These are phyloP conservation scores for Sitophilus oryzae DNA, from an alignment of 1,140 invertebrate genomes.

Conservation along the genomic window DNA sequence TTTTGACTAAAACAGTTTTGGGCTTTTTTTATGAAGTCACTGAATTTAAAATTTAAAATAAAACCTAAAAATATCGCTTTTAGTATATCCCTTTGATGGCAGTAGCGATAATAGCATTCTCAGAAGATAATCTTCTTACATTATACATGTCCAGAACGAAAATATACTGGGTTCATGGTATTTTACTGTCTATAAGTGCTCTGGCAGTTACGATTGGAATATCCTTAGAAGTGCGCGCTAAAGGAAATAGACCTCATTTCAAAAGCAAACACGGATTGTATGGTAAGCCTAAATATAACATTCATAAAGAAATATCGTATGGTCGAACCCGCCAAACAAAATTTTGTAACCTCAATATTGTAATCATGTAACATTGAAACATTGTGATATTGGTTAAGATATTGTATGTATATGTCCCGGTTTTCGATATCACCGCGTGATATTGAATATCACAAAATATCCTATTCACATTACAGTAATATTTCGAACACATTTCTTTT, in stretches of 20 bases:
- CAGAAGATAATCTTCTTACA: slow-evolving; percentile 11
- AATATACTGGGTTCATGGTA: slow-evolving; percentile 9
- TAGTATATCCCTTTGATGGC: slow-evolving; percentile 16
- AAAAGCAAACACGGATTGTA: background rate
- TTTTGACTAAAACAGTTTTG: background rate
- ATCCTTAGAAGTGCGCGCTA: background rate
- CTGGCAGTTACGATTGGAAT: slow-evolving; percentile 6
- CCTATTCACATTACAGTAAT: no score
- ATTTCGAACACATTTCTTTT: no score
- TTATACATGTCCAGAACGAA: slow-evolving; percentile 5
- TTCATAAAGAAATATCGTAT: no score
- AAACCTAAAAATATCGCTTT: background rate
- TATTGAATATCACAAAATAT: no score
- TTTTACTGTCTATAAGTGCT: slow-evolving; percentile 4
- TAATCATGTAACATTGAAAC: no score
- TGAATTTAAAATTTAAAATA: no score
- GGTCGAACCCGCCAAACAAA: no score
- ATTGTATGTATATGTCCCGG: no score
- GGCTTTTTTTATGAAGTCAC: no score
- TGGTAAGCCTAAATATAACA: background rate
- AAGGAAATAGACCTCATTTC: background rate
- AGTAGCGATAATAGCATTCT: slow-evolving; percentile 3
- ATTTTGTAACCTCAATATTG: no score
- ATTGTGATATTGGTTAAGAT: no score
- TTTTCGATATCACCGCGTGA: no score